Evolutionary conservation across 2,113 vertebrate genomes (phyloP), one percentile per base, ranked within the genome.

Genomic region (Plecturocebus donacophilus): DNA sequence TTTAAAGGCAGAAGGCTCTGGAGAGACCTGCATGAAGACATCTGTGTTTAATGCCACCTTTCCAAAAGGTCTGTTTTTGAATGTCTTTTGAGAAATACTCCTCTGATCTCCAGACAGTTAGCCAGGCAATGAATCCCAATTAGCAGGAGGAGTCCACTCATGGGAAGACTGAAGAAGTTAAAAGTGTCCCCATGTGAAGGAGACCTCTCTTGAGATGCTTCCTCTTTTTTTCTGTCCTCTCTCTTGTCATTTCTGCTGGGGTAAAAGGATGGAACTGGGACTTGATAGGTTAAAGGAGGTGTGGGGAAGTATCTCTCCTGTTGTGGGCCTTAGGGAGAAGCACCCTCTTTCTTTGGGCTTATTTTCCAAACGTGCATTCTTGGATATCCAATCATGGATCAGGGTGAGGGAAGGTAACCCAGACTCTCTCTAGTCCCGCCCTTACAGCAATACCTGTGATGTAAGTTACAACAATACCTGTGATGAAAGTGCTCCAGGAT

Each of bases 131-230:
- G 27, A 58, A 30, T 23, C 0, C 3, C 8, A 32, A 20, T 42
- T 6, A 38, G n/a, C 54, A 47, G 6, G n/a, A 49, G 30, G 17
- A 4, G 35, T 16, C 11, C 9, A 1, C 20, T 17, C 8, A 0
- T 16, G 47, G 82, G 64, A 56, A 80, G 81, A 38, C 1, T 21
- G 66, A 17, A 38, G 76, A 5, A 11, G 14, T 23, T 35, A 5
- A 23, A 14, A 82, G 75, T 35, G 21, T 3, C 17, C 30, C 10
- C 52, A 30, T 1, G 2, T 32, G 73, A 47, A 56, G 76, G 45
- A 77, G 45, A 45, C n/a, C 42, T 49, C 30, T 76, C 7, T 21
- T 20, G 20, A 17, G 49, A 5, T 38, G 42, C 12, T 13, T 3
- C 58, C 45, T 71, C 73, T n/a, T n/a, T n/a, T n/a, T n/a, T n/a